These are phyloP conservation scores for Thereuonema tuberculata DNA, from an alignment of 1,140 invertebrate species.

Conservation along the genomic window DNA sequence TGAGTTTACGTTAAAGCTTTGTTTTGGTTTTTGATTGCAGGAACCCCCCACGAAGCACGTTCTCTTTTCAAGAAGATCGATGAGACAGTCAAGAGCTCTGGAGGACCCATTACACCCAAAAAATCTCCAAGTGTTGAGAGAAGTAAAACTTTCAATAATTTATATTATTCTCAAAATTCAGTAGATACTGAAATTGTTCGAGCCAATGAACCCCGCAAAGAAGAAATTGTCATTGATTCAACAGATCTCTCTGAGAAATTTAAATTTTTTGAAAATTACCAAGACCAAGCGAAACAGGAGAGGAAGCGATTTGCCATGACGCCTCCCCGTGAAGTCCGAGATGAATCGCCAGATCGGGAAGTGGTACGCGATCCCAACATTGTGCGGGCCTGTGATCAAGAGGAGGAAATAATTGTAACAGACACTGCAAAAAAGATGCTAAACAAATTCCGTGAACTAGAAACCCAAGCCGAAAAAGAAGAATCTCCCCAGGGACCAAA, in stretches of 20 bases:
- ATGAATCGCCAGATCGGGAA: slow-evolving; percentile 54
- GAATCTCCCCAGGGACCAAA: slow-evolving; percentile 49
- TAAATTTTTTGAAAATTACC: slow-evolving; percentile 81
- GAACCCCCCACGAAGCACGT: slow-evolving; percentile 70
- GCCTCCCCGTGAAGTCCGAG: slow-evolving; percentile 51
- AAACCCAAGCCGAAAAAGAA: slow-evolving; percentile 46
- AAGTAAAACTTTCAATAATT: background rate
- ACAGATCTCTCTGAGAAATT: slow-evolving; percentile 68
- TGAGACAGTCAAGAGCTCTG: slow-evolving; percentile 31
- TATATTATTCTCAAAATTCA: background rate
- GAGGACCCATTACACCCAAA: background rate
- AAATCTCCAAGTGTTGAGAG: slow-evolving; percentile 9
- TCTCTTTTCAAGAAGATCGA: slow-evolving; percentile 74
- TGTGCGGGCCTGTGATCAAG: slow-evolving; percentile 46
- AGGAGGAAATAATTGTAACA: slow-evolving; percentile 37
- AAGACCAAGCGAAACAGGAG: slow-evolving; percentile 33
- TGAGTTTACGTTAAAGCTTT: too few relatives aligned
- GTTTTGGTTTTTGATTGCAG: too few relatives aligned
- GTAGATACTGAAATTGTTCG: slow-evolving; percentile 37
- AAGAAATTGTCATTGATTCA: slow-evolving; percentile 41
- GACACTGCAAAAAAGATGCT: slow-evolving; percentile 73
- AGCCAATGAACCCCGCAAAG: background rate
- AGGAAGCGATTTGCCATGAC: slow-evolving; percentile 68
- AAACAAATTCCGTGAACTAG: slow-evolving; percentile 71
- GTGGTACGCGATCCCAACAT: slow-evolving; percentile 59